phyloP scores from a whole-genome alignment of 2,797 vertebrate species.

The Sorex maritimensis region DNA sequence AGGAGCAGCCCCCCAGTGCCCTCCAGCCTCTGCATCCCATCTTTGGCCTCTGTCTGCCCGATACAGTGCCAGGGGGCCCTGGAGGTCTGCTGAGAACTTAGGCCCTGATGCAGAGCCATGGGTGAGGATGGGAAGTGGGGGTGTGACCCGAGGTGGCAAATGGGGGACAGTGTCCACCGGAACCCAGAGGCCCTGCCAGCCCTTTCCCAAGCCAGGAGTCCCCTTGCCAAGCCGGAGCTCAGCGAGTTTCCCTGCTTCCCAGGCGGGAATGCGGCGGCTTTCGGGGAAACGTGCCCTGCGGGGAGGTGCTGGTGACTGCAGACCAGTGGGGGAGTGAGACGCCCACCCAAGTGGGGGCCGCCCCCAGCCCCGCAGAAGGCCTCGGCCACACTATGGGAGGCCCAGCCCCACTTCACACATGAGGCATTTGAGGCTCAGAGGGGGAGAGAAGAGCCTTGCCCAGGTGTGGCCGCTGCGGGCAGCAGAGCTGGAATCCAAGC shows the following conservation, averaged over 20 bases:
- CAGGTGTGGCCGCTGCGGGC: background rate
- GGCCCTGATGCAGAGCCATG: background rate
- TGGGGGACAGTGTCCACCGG: slow-evolving; percentile 51
- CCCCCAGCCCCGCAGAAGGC: background rate
- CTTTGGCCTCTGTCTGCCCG: background rate
- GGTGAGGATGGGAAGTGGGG: background rate
- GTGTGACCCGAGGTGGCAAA: background rate
- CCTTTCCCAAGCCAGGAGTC: slow-evolving; percentile 34
- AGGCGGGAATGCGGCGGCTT: slow-evolving; percentile 19
- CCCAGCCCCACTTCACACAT: background rate
- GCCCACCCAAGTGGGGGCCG: background rate
- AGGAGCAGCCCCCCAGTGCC: slow-evolving; percentile 20
- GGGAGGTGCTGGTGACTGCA: background rate
- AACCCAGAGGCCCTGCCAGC: slow-evolving; percentile 69
- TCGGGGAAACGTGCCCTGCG: slow-evolving; percentile 44
- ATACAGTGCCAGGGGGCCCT: too few species aligned
- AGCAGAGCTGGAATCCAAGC: background rate
- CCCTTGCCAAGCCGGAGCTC: slow-evolving; percentile 67
- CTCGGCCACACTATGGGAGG: background rate
- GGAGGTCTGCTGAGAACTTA: background rate
- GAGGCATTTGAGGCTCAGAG: background rate
- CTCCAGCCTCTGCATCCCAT: background rate
- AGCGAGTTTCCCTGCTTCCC: background rate
- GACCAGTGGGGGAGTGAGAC: background rate
- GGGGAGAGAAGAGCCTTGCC: background rate